A percentile compares a stretch with the other conserved stretches of the same genome.
Evolutionary conservation across 2,888 invertebrate genomes (phyloP).

Genomic region (Philereme transversata): DNA sequence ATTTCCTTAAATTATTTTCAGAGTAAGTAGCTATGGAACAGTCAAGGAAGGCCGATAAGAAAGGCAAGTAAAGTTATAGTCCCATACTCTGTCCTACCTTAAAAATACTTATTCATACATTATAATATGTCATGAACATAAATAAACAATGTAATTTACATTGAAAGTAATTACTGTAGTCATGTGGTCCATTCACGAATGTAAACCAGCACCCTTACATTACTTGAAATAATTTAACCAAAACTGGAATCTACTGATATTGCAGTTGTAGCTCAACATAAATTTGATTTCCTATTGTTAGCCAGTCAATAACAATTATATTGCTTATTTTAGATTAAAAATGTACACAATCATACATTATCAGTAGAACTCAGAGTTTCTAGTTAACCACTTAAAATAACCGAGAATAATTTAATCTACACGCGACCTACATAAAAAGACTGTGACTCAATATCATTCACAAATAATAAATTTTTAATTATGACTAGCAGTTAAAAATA

Average conservation of each 20-base stretch:
- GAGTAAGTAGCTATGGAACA: slow-evolving; percentile 55
- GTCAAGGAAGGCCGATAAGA: slow-evolving; percentile 72
- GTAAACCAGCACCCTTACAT: slow-evolving; percentile 65
- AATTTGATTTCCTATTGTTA: slow-evolving; percentile 24
- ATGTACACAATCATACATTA: slow-evolving; percentile 21
- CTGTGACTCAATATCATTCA: slow-evolving; percentile 54
- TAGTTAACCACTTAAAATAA: slow-evolving; percentile 33
- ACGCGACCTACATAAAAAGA: slow-evolving; percentile 42
- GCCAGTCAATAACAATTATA: slow-evolving; percentile 26
- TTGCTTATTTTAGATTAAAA: slow-evolving; percentile 24
- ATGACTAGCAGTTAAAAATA: slow-evolving; percentile 82
- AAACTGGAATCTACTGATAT: slow-evolving; percentile 43
- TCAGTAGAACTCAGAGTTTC: slow-evolving; percentile 35
- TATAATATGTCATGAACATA: slow-evolving; percentile 68
- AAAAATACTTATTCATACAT: slow-evolving; percentile 53
- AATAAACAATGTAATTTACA: slow-evolving; percentile 59
- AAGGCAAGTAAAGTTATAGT: slow-evolving; percentile 60
- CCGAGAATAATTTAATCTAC: slow-evolving; percentile 59
- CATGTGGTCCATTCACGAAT: slow-evolving; percentile 59
- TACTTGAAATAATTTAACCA: slow-evolving; percentile 39
- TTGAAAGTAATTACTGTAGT: slow-evolving; percentile 53
- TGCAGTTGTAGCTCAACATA: slow-evolving; percentile 23
- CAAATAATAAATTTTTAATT: slow-evolving; percentile 65
- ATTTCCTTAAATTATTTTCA: slow-evolving; percentile 28
- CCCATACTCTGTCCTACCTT: slow-evolving; percentile 56